Conservation (phyloP, 2,113 vertebrate genomes). For the Colistium nudipinnis region DNA sequence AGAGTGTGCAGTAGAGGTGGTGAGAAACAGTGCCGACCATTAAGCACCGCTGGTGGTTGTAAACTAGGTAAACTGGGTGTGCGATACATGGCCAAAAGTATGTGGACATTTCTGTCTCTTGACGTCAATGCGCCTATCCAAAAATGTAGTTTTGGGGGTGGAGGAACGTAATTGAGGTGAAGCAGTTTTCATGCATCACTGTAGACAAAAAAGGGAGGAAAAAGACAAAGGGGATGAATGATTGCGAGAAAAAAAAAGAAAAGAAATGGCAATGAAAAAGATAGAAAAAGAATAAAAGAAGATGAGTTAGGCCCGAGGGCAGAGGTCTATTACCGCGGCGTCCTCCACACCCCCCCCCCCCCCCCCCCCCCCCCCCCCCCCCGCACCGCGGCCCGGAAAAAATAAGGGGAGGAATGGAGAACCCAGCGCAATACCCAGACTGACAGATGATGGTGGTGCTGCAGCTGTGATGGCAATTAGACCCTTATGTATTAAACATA, state of each 20-base stretch:
- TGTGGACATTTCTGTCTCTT: not conserved
- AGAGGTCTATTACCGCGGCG: slow-evolving; percentile 21
- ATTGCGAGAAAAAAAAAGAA: slow-evolving; percentile 10
- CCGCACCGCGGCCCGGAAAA: too few relatives aligned
- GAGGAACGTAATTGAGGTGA: not conserved
- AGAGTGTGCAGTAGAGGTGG: too few relatives aligned
- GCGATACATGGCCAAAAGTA: not conserved
- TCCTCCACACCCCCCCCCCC: slow-evolving; percentile 29
- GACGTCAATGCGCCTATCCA: too few relatives aligned
- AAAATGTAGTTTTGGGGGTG: not conserved
- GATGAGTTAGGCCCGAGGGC: slow-evolving; percentile 1
- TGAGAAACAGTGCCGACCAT: slow-evolving; percentile 20
- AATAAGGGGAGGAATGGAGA: slow-evolving; percentile 13
- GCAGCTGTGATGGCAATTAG: slow-evolving; percentile 76
- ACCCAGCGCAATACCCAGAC: slow-evolving; percentile 36
- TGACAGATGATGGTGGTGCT: slow-evolving; percentile 46
- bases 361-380: too few relatives aligned
- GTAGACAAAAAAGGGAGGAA: not conserved
- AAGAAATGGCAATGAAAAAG: too few relatives aligned
- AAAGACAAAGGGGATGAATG: not conserved
- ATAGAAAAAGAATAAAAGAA: not conserved
- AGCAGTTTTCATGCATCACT: not conserved
- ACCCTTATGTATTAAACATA: slow-evolving; percentile 75
- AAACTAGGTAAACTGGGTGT: slow-evolving; percentile 6
- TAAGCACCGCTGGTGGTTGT: not conserved